These are phyloP conservation scores for Empidonax alnorum DNA, from an alignment of 2,113 vertebrate genomes.

Conservation along the genomic window DNA sequence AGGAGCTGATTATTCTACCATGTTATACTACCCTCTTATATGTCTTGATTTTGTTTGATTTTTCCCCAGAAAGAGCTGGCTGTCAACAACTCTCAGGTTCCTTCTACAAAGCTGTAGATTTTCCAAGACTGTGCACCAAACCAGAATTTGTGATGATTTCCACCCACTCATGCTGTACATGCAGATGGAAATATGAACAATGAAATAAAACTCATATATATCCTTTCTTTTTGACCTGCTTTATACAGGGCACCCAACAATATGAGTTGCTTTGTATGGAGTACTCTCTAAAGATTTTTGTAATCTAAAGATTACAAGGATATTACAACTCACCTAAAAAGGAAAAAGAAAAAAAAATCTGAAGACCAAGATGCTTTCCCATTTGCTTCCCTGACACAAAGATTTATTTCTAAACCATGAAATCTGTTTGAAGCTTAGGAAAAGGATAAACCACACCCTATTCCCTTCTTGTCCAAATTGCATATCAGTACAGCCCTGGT, in stretches of 20 bases:
- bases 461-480: background rate
- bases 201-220: background rate
- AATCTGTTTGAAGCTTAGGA: background rate
- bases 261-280: background rate
- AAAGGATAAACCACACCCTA: background rate
- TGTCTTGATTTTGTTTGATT: slow-evolving; percentile 31
- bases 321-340: background rate
- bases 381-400: background rate
- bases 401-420: background rate
- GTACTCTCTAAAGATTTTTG: background rate
- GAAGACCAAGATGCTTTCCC: background rate
- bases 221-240: background rate
- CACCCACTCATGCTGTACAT: slow-evolving; percentile 36
- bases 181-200: slow-evolving; percentile 53
- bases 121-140: slow-evolving; percentile 33
- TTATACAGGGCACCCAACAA: background rate
- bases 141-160: slow-evolving; percentile 50
- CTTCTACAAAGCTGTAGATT: slow-evolving; percentile 50
- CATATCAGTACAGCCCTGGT: rapidly evolving
- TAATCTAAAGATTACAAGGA: background rate
- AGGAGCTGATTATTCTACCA: background rate
- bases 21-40: background rate
- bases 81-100: slow-evolving; percentile 40
- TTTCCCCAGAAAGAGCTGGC: slow-evolving; percentile 20
- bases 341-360: background rate